phyloP scores from a whole-genome alignment of 2,888 invertebrate species.

The Andrena chrysosceles region DNA sequence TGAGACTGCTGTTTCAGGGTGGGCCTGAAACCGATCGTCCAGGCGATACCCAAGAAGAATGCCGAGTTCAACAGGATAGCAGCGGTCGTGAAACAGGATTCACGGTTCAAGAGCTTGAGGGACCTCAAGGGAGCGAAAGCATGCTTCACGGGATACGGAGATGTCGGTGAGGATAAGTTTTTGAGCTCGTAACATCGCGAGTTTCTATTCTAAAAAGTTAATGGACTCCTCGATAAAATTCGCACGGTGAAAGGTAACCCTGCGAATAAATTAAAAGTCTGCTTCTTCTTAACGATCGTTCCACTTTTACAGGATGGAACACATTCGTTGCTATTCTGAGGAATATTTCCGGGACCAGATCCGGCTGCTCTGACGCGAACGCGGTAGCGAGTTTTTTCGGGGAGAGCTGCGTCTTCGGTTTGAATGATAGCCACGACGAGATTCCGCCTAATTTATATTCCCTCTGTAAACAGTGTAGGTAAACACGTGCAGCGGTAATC shows the following conservation, averaged over 20 bases:
- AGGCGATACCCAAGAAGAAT: conserved; percentile 87
- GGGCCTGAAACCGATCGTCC: conserved; percentile 87
- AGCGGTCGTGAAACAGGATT: conserved; percentile 88
- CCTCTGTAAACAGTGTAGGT: conserved; percentile 68
- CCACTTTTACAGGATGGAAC: conserved; percentile 78
- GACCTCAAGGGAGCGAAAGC: conserved; percentile 91
- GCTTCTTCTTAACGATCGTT: not conserved
- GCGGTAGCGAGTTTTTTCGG: conserved; percentile 88
- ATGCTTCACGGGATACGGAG: conserved; percentile 93
- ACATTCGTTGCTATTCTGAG: conserved; percentile 75
- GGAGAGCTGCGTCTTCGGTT: conserved; percentile 87
- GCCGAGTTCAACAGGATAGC: conserved; percentile 88
- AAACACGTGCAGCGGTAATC: not conserved
- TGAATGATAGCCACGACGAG: conserved; percentile 42
- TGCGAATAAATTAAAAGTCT: not conserved
- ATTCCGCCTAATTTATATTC: conserved; percentile 72
- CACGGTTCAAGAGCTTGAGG: conserved; percentile 87
- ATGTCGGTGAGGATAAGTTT: conserved; percentile 86
- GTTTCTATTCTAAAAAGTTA: too few relatives aligned
- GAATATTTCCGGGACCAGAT: conserved; percentile 62
- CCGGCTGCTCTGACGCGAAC: conserved; percentile 80
- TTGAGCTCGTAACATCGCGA: too few relatives aligned
- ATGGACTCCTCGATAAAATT: not conserved
- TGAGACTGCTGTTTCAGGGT: conserved; percentile 83
- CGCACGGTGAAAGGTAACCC: too few relatives aligned